Evolutionary conservation across 2,888 invertebrate species (phyloP).

Genomic region (Drosophila mercatorum): DNA sequence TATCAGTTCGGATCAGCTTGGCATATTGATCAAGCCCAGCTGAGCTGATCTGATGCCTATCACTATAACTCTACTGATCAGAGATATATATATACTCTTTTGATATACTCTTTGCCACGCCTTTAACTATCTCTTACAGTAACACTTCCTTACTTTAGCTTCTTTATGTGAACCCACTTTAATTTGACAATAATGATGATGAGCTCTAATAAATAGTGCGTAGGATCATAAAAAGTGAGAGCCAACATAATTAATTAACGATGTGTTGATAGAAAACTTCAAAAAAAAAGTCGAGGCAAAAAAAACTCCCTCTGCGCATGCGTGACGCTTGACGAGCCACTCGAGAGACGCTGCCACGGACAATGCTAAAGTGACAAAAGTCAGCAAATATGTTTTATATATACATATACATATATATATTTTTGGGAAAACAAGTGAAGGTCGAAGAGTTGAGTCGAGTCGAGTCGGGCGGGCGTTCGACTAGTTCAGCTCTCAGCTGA

Average conservation of each 20-base stretch:
- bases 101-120: background rate
- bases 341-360: background rate
- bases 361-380: constrained; percentile 21
- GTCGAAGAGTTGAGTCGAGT: constrained; percentile 8
- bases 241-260: constrained; percentile 31
- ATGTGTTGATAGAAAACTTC: constrained; percentile 9
- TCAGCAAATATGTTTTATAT: background rate
- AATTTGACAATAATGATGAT: constrained; percentile 7
- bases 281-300: background rate
- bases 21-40: background rate
- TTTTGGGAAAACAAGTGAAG: constrained; percentile 30
- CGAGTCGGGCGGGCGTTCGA: constrained; percentile 3
- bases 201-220: constrained; percentile 18
- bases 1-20: no score
- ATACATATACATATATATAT: background rate
- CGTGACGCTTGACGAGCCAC: background rate
- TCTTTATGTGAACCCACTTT: no score
- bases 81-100: background rate
- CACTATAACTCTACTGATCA: background rate
- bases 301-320: constrained; percentile 12
- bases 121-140: background rate
- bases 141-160: no score
- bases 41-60: background rate
- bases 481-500: constrained; percentile 2
- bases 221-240: constrained; percentile 27